A percentile compares a stretch with the other conserved stretches of the same genome.
These are phyloP conservation scores for Psylliodes chrysocephalus DNA, from an alignment of 2,888 invertebrate genomes.

Conservation along the genomic window DNA sequence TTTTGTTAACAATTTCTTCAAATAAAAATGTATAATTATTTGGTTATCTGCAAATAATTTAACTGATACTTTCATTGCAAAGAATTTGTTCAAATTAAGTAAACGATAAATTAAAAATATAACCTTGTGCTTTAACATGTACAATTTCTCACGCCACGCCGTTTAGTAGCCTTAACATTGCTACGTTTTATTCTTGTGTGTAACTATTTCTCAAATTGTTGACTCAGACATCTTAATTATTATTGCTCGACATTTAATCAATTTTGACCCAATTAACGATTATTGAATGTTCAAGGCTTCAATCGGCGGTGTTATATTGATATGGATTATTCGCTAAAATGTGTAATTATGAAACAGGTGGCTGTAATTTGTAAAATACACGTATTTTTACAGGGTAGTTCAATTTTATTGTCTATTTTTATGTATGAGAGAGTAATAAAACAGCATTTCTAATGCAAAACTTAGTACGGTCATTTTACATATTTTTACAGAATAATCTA, in stretches of 20 bases:
- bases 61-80: too few species aligned
- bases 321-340: constrained; percentile 2
- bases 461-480: too few species aligned
- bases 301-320: constrained; percentile 4
- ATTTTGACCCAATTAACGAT: constrained; percentile 17
- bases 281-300: constrained; percentile 15
- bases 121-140: constrained; percentile 4
- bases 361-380: not conserved
- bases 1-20: too few species aligned
- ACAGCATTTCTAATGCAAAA: too few species aligned
- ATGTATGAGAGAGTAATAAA: too few species aligned
- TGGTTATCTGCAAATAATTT: too few species aligned
- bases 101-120: constrained; percentile 6
- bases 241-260: constrained; percentile 17
- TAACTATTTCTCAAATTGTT: constrained; percentile 15
- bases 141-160: not conserved
- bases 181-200: constrained; percentile 6
- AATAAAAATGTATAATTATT: too few species aligned
- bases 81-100: not conserved
- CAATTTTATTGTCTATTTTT: too few species aligned
- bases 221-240: constrained; percentile 17
- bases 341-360: constrained; percentile 6
- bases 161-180: constrained; percentile 10
- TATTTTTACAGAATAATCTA: too few species aligned
- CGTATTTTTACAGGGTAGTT: too few species aligned